Percentiles rank a stretch among this genome's conserved stretches.
Evolutionary conservation across 2,113 vertebrate genomes (phyloP).

Genomic region (Leucopternis melanops): DNA sequence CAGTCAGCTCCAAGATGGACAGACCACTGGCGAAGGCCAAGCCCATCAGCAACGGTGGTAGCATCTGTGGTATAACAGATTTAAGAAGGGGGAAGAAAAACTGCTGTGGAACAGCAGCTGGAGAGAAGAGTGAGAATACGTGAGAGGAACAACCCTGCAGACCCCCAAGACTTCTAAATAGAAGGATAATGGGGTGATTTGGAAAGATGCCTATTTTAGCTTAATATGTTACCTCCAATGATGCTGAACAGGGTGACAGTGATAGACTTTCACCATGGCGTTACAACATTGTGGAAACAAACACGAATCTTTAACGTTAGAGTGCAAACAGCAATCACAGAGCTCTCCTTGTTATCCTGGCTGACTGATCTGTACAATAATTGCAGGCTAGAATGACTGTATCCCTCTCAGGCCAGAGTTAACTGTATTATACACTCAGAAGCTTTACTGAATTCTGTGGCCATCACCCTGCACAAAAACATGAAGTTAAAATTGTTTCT

Average conservation of each 20-base stretch:
- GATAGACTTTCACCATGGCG: neutral
- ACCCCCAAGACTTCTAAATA: neutral
- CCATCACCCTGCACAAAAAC: slow-evolving; percentile 17
- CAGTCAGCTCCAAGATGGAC: neutral
- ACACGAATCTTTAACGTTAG: neutral
- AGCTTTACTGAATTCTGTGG: neutral
- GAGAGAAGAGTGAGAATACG: neutral
- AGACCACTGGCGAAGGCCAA: accelerated
- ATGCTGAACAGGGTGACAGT: neutral
- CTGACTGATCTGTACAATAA: slow-evolving; percentile 3
- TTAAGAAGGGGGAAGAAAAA: neutral
- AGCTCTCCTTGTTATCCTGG: slow-evolving; percentile 14
- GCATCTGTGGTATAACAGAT: neutral
- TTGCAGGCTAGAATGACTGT: neutral
- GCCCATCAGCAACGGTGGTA: neutral
- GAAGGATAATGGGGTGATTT: neutral
- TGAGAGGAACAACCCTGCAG: neutral
- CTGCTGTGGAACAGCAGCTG: neutral
- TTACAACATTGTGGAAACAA: slow-evolving; percentile 1
- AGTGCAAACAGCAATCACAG: slow-evolving; percentile 2
- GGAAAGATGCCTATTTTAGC: neutral
- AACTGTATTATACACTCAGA: neutral
- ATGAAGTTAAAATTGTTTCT: slow-evolving; percentile 50
- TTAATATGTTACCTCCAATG: neutral
- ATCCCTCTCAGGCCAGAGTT: neutral